A percentile compares a stretch with the other conserved stretches of the same genome.
phyloP scores from a whole-genome alignment of 2,888 invertebrate species.

The Ryuthela nishihirai region DNA sequence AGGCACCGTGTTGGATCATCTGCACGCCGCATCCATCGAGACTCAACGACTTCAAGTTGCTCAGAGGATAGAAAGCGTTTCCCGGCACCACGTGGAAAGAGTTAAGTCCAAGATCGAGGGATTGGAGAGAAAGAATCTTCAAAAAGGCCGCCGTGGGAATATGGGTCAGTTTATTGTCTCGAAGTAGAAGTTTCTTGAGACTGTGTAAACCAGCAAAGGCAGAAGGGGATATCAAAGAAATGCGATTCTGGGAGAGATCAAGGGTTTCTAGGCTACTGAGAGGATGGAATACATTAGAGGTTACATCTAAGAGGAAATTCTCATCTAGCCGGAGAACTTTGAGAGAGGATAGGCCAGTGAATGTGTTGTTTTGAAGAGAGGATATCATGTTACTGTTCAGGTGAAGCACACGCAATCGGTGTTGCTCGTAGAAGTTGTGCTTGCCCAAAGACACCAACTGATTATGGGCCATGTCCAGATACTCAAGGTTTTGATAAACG shows the following conservation, averaged over 20 bases:
- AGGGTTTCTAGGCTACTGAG: constrained; percentile 65
- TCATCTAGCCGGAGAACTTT: constrained; percentile 58
- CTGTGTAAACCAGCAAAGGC: constrained; percentile 71
- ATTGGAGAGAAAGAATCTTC: constrained; percentile 69
- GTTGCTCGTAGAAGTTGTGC: constrained; percentile 72
- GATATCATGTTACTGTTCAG: constrained; percentile 73
- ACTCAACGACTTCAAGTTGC: constrained; percentile 67
- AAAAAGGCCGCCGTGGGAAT: constrained; percentile 72
- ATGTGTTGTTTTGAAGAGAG: constrained; percentile 66
- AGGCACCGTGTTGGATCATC: constrained; percentile 36
- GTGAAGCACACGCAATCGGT: constrained; percentile 68
- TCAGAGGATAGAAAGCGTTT: constrained; percentile 49
- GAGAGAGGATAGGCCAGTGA: constrained; percentile 69
- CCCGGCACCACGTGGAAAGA: constrained; percentile 62
- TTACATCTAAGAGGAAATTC: constrained; percentile 37
- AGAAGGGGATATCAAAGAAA: constrained; percentile 66
- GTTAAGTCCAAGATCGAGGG: constrained; percentile 73
- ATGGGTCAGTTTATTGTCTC: constrained; percentile 74
- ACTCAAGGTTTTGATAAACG: constrained; percentile 67
- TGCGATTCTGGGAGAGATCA: constrained; percentile 73
- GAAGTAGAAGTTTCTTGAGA: constrained; percentile 68
- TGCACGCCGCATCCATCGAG: constrained; percentile 52
- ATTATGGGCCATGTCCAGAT: constrained; percentile 78
- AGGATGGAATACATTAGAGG: constrained; percentile 44
- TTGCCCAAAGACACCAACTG: constrained; percentile 73